Base-by-base conservation (phyloP, 92 coral and sea anemone species). In the Phymanthus crucifer region DNA sequence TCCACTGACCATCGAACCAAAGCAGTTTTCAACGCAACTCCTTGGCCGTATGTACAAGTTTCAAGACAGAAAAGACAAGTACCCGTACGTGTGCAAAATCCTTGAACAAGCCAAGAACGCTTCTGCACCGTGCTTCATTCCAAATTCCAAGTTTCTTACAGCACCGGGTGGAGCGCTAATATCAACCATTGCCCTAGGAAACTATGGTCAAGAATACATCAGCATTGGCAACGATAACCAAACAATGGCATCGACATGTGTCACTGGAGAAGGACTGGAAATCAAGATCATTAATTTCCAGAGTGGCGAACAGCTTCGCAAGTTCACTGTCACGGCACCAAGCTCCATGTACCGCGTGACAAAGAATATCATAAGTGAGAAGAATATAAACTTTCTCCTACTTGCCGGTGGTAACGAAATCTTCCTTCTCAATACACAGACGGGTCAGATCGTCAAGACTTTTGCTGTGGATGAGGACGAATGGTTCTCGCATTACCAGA, bases 161-260 rank as follows among this genome's bases (percentile, higher is more conserved):
- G 97, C 99, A 7, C 97, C 99, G 16, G 99, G 99, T 2, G 99
- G 99, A 13, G 94, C 96, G 9, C 38, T 93, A 50, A 92, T 94
- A 19, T 94, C 94, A 33, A 85, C 99, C 23, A 91, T 96, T 50
- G 85, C 89, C 12, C 78, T 93, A 57, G 87, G 87, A 29, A 90
- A 86, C 57, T 80, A 84, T 40, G 89, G 89, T 40, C 66, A 72
- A 9, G 97, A 96, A 31, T 79, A 75, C 34, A 77, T 93, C 73
- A 93, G 98, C 85, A 80, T 96, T 66, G 98, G 89, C 12, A 90
- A 75, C 32, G 99, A 96, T 75, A 90, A 92, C 82, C 74, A 87
- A 70, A 93, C 92, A 37, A 70, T 93, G 71, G 91, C 94, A 36
- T 83, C 89, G 61, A 87, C 97, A 32, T 46, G 57, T 17, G 91